phyloP scores from a whole-genome alignment of 2,888 invertebrate genomes.

The Drosophila gaucha region DNA sequence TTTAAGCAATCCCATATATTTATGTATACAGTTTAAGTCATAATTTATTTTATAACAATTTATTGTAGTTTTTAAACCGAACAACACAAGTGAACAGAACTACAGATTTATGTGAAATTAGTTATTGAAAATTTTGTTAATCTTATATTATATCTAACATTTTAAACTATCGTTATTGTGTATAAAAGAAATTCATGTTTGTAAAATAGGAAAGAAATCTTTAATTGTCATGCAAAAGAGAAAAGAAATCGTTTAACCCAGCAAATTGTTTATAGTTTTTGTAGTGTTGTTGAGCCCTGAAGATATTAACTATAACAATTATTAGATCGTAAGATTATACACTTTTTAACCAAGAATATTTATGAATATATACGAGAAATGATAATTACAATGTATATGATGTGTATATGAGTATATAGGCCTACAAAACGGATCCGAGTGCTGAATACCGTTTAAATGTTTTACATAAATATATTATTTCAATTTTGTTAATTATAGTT shows the following conservation, averaged over 20 bases:
- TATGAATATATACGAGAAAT: conserved; percentile 35
- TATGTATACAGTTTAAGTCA: conserved; percentile 59
- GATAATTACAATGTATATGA: conserved; percentile 17
- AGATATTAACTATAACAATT: conserved; percentile 51
- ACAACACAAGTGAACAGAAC: conserved; percentile 43
- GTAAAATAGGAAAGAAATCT: conserved; percentile 34
- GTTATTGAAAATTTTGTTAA: conserved; percentile 41
- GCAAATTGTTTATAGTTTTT: conserved; percentile 55
- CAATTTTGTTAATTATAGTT: conserved; percentile 17
- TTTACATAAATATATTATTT: conserved; percentile 2
- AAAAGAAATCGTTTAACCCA: conserved; percentile 21
- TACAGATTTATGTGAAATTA: conserved; percentile 52
- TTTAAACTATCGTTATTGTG: conserved; percentile 35
- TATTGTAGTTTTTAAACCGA: conserved; percentile 63
- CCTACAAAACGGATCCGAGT: conserved; percentile 5
- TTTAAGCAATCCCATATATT: conserved; percentile 53
- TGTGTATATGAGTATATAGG: conserved; percentile 29
- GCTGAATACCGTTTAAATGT: conserved; percentile 8
- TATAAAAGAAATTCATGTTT: conserved; percentile 45
- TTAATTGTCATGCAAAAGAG: conserved; percentile 20
- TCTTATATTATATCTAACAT: conserved; percentile 16
- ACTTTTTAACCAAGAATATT: conserved; percentile 51
- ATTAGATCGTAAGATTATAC: conserved; percentile 37
- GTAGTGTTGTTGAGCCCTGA: conserved; percentile 57
- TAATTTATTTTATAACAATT: conserved; percentile 76